Evolutionary conservation across 2,888 invertebrate species (phyloP), one percentile per base, ranked within the genome.

Genomic region (Archaeoteleia sp.): DNA sequence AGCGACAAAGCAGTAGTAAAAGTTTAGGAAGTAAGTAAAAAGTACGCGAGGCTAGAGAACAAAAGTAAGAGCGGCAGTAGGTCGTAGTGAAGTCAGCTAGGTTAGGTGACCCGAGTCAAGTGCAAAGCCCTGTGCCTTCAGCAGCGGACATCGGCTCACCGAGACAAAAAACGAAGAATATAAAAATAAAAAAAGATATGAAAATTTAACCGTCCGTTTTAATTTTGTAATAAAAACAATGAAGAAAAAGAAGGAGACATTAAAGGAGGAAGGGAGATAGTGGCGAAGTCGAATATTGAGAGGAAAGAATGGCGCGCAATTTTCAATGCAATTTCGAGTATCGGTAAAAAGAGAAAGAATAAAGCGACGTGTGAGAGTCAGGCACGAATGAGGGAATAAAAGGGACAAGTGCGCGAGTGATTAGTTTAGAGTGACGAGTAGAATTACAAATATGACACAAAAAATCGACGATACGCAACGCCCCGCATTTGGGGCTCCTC

Each of bases 41-140:
- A 75, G 71, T 76, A 77, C 75, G 74, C 73, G 73, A 77, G 73
- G 72, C 74, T 77, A 79, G 76, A 70, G 60, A 46, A 49, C 45
- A 67, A 27, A 45, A 39, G 9, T 10, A 39, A 37, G 23, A 32
- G 63, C 65, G 70, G 70, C 74, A 76, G 71, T 73, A 70, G 69
- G 71, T 77, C 72, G 74, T 79, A 80, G 77, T 72, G 70, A 77
- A n/a, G n/a, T n/a, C 20, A 20, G 20, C 20, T 2, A 20, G 20
- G 20, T 72, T 79, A 74, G 75, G 76, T 71, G 68, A 74, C 46
- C 27, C 51, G 71, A 51, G 34, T 60, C 51, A 55, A 67, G 51
- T 85, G 85, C 84, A 85, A 85, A 85, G 83, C 83, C 83, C 78
- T 85, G 85, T 85, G 85, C 85, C 85, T 85, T 85, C 82, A 84